Base-by-base conservation (phyloP, 2,888 invertebrate genomes). In the Podabrus alpinus region DNA sequence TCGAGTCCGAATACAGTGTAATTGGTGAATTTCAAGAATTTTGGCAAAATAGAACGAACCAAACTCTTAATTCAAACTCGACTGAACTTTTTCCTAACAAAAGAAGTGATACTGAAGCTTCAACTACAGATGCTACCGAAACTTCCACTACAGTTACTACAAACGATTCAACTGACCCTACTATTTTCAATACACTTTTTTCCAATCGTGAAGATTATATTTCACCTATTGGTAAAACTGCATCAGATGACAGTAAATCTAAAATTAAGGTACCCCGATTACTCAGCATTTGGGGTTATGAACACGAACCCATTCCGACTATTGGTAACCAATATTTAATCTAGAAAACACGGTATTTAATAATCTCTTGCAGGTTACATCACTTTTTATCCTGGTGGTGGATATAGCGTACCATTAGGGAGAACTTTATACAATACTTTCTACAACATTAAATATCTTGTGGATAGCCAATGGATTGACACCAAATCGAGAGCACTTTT, bases 401-500 rank as follows among this genome's bases (percentile, higher is more conserved):
- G 81, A n/a, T 81, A 79, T 60, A 69, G 79, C 13, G 71, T 72
- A 9, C 45, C 73, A 2, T 64, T 80, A 59, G 80, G 79, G 3
- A 67, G 80, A 70, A 80, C 71, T 21, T 16, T 77, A 11, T 59
- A 76, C 29, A 81, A 80, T 45, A 75, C 80, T 9, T 73, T 72
- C 9, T 77, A 80, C 17, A 74, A 77, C 17, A 13, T 81, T 15
- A 64, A 78, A 16, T 78, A 78, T 59, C 68, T 79, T 4, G 59
- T 61, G 11, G 25, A 67, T 9, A 71, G 74, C 5, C 61, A 76
- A 64, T 81, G 81, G 81, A 76, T 81, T 16, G 78, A 80, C 69
- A 17, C 60, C n/a, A 69, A 66, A 7, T 76, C 80, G 1, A 69
- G 80, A 71, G 80, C 69, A 1, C n/a, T 80, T 21, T 74, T 79